A percentile compares a stretch with the other conserved stretches of the same genome.
Evolutionary conservation across 2,113 vertebrate species (phyloP).

Genomic region (Thinocorus orbignyianus): DNA sequence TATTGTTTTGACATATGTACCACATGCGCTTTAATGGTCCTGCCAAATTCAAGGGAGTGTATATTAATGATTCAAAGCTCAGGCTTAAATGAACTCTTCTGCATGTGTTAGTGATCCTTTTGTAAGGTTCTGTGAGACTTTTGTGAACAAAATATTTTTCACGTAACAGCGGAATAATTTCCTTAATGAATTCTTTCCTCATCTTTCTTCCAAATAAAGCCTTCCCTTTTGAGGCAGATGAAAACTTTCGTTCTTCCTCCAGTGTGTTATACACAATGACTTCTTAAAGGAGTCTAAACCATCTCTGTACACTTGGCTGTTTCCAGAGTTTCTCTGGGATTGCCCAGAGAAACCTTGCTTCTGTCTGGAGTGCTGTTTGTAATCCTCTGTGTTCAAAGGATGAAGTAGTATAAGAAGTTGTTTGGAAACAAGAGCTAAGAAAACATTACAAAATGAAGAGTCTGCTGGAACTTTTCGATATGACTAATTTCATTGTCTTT

Average conservation of each 20-base stretch:
- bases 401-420: background rate
- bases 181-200: background rate
- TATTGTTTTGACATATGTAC: background rate
- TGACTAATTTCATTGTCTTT: background rate
- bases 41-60: background rate
- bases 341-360: background rate
- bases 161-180: background rate
- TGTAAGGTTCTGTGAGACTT: background rate
- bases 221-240: background rate
- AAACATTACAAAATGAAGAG: background rate
- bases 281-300: background rate
- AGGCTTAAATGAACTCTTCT: background rate
- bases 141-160: background rate
- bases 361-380: background rate
- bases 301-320: background rate
- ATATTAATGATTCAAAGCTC: background rate
- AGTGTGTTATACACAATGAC: background rate
- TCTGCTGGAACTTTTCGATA: background rate
- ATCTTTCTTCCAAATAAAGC: background rate
- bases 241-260: background rate
- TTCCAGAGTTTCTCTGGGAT: background rate
- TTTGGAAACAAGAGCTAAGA: background rate
- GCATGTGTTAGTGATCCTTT: background rate
- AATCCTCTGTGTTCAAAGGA: background rate
- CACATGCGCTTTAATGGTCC: background rate